Base-by-base conservation (phyloP, 2,888 invertebrate species). In the Ophioninae sp. region DNA sequence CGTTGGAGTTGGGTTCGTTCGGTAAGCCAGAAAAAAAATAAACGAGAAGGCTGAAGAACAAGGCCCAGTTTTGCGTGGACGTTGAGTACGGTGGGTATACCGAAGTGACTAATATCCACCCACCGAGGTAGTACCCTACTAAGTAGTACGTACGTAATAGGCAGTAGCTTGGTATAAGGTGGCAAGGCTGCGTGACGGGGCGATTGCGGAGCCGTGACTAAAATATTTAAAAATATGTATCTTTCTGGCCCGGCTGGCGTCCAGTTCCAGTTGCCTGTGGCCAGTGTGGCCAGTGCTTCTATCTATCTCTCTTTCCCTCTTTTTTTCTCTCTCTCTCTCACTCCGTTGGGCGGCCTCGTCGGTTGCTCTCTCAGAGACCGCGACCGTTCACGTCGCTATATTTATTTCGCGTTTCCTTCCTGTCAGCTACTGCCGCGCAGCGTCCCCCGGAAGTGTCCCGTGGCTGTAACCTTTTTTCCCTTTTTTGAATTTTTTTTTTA, bases 151-250 rank as follows among this genome's bases (percentile, higher is more conserved):
- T 88, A 88, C 87, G 89, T 89, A 89, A 89, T 89, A 88, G 88
- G 87, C 83, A 89, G 86, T 85, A 87, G 90, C 74, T 87, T 89
- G 90, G 91, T 92, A 84, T 81, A 84, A 91, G 91, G 93, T 92
- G 92, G 93, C 91, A 93, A 92, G 92, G 89, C 92, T 92, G 92
- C 92, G 93, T 92, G 92, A 93, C 93, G 93, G 90, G 91, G 91
- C 91, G 91, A 92, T 93, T 92, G 93, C 92, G 89, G 89, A 92
- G 85, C 92, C 93, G 93, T 93, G 92, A 93, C 93, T 93, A 93
- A 93, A 93, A 92, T 93, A 93, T 93, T 93, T 92, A 92, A 92
- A 93, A 93, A 92, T 93, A 93, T 93, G 93, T 93, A 93, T 93
- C 93, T 93, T 93, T 93, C 92, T 92, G 91, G 91, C 91, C 91